Base-by-base conservation (phyloP, 2,888 invertebrate genomes). In the Hypsopygia costalis region DNA sequence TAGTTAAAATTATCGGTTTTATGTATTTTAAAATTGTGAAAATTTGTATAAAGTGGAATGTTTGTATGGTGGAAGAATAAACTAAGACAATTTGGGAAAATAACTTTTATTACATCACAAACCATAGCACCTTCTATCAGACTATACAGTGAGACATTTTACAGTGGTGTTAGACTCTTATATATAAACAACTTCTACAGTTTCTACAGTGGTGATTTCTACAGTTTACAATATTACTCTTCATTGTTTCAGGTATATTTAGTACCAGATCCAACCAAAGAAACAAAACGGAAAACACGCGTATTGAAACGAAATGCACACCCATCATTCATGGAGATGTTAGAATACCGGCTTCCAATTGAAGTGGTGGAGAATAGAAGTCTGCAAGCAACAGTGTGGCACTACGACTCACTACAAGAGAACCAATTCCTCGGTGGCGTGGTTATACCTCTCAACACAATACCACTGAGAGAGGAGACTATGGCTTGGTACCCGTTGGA, bases 261-360 rank as follows among this genome's bases (percentile, higher is more conserved):
- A 44, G 93, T 96, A 58, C 98, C 99, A 6, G 98, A 99, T 77
- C 93, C 94, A 11, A 93, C 93, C 41, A 98, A 98, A 82, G 93
- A 92, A 52, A 98, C 98, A 9, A 99, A 99, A 81, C 91, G 97
- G 37, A 99, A 99, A 85, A 99, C 99, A 0, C 96, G 97, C 81
- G 96, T 98, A 1, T 93, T 98, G 1, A 94, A 94, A 60, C 94
- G 95, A 54, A 97, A 96, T 69, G 96, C 96, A 62, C 97, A 98
- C 79, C 99, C 99, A 0, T 97, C 98, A 10, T 99, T 98, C 82
- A 98, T 99, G 96, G 97, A 98, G 91, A 97, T 97, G 95, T 87
- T 98, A 73, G 96, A 96, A 69, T 98, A 98, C 67, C 91, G 97
- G 45, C 91, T 97, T 87, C 93, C 96, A 0, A 67, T 96, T 49